Base-by-base conservation (phyloP, 2,888 invertebrate genomes). In the Nasonia oneida region DNA sequence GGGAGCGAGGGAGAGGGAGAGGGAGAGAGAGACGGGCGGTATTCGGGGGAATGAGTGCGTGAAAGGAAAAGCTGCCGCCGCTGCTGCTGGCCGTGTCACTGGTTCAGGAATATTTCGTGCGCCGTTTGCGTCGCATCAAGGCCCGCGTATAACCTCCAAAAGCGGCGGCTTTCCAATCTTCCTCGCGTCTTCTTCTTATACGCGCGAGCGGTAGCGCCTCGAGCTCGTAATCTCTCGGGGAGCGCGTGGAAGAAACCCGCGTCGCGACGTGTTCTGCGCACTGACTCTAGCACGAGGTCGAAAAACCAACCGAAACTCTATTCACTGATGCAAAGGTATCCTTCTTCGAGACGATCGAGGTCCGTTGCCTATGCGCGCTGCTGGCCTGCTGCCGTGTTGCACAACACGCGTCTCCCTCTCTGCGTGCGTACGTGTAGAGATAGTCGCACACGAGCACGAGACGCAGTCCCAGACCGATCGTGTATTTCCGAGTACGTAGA, bases 51-150 rank as follows among this genome's bases (percentile, higher is more conserved):
- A 77, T 77, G 77, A 77, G 77, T 77, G 77, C 77, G 77, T 77
- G 77, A 77, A 77, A 77, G 77, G 77, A 77, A 77, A 77, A 77
- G 77, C 71, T 53, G 53, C n/a, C n/a, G 57, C 57, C n/a, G 57
- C 57, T 61, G 57, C n/a, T n/a, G 23, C 61, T 42, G 39, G 29
- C 57, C 47, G 76, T 42, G 57, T 80, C 23, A 53, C 50, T 70
- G 61, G 75, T 53, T 79, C 75, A 75, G 67, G 50, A 37, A 70
- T 57, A 47, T 47, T 70, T 67, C 79, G 86, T 37, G 64, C 80
- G 86, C 57, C 84, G 81, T 84, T 81, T 78, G 79, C 87, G 87
- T 87, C 83, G 87, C 87, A 88, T 87, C 81, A 83, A 57, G 70
- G 67, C 75, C 79, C 83, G 70, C 86, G 77, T 47, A 67, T 76